Evolutionary conservation across 2,888 invertebrate genomes (phyloP).

Genomic region (Phasia obesa): DNA sequence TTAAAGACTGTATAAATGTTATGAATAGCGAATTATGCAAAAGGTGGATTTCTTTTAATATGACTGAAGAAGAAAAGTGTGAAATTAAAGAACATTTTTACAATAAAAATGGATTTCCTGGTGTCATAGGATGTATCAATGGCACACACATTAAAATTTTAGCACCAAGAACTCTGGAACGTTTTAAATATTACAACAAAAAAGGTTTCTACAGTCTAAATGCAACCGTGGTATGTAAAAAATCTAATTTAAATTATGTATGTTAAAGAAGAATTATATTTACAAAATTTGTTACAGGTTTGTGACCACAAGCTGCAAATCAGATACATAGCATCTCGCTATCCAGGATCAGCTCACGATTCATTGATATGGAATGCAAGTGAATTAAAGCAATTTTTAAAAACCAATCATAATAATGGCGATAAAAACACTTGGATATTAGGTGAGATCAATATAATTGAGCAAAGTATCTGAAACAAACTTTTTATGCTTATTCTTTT

Average conservation of each 20-base stretch:
- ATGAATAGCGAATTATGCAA: constrained; percentile 13
- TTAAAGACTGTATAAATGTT: constrained; percentile 9
- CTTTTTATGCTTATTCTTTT: not conserved
- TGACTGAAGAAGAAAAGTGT: not conserved
- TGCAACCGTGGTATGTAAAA: too few species aligned
- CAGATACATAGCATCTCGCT: not conserved
- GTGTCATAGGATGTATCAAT: too few species aligned
- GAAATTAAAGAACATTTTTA: constrained; percentile 18
- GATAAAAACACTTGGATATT: not conserved
- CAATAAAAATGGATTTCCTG: not conserved
- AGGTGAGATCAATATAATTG: not conserved
- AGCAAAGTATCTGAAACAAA: not conserved
- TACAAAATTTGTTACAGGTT: too few species aligned
- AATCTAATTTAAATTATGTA: too few species aligned
- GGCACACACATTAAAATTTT: constrained; percentile 2
- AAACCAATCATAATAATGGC: not conserved
- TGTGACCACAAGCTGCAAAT: too few species aligned
- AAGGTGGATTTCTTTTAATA: not conserved
- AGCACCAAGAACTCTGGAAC: constrained; percentile 8
- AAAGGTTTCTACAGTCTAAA: too few species aligned
- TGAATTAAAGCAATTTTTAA: constrained; percentile 18
- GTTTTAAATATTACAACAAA: not conserved
- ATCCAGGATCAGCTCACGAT: constrained; percentile 1
- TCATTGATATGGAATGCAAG: not conserved
- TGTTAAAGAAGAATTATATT: too few species aligned